Base-by-base conservation (phyloP, 2,888 invertebrate species). In the Phengaris alcon region DNA sequence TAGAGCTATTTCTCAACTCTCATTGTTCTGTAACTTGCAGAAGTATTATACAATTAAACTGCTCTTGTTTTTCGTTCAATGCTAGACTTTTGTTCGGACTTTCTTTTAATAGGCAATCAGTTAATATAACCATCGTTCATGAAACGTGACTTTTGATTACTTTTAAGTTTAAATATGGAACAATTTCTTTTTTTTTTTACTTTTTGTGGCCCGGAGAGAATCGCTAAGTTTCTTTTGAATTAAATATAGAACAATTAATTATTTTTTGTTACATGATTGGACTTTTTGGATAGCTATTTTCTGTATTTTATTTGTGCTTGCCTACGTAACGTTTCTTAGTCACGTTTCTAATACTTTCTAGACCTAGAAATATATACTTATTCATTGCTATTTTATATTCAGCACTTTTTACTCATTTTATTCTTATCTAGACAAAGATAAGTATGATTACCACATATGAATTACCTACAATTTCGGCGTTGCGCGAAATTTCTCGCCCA, bases 71-170 rank as follows among this genome's bases (percentile, higher is more conserved):
- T 55, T 55, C 55, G 55, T 55, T 64, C 35, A 59, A 59, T 59
- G 35, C 35, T 22, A 64, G 64, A 64, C 64, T 44, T 59, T 59
- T 59, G 22, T 59, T 59, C 22, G 15, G 64, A 44, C 35, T 64
- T 64, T 35, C 35, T 64, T n/a, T 64, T 64, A 35, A 64, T 44
- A 64, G 6, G 7, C 48, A 5, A 12, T 35, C 35, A 6, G 64
- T 59, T 59, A 22, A 22, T 22, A 22, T 35, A 22, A 5, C 59
- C 59, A 10, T 13, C 64, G 35, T 64, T 64, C 12, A 64, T 35
- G 13, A 64, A 64, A 64, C 64, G 64, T 64, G 64, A 64, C 64
- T 64, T 64, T 64, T 64, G 64, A 64, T 64, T 35, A 64, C 64
- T 64, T 22, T 64, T 64, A 35, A 44, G 5, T 64, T 64, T 35